phyloP scores from a whole-genome alignment of 1,140 invertebrate species.

The Bursaphelenchus mucronatus region DNA sequence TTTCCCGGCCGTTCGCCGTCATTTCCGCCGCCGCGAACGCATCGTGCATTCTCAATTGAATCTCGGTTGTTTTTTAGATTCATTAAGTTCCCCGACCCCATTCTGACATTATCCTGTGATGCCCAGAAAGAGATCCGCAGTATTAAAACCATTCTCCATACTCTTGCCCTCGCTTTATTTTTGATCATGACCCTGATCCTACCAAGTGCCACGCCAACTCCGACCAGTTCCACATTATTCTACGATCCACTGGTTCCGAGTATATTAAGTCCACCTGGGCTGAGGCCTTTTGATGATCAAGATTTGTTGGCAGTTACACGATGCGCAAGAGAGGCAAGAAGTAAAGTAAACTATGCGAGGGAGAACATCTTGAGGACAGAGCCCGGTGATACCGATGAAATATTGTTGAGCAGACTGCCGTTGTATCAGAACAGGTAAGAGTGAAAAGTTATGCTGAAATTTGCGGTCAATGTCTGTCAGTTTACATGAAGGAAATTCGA shows the following conservation, averaged over 20 bases:
- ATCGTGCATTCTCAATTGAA: no score
- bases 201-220: constrained; percentile 8
- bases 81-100: no score
- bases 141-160: no score
- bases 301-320: constrained; percentile 7
- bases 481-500: no score
- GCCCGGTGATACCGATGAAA: constrained; percentile 11
- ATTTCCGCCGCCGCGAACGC: no score
- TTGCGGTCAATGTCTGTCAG: no score
- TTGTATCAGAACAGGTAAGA: constrained; percentile 11
- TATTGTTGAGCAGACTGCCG: constrained; percentile 10
- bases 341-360: neutral
- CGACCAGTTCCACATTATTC: constrained; percentile 5
- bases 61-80: no score
- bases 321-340: constrained; percentile 5
- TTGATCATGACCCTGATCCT: constrained; percentile 11
- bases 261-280: constrained; percentile 2
- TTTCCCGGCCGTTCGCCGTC: no score
- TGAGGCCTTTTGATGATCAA: constrained; percentile 10
- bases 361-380: constrained; percentile 6
- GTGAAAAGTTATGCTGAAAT: no score
- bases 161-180: no score
- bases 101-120: no score
- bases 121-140: no score
- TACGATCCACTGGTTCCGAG: constrained; percentile 7